These are phyloP conservation scores for Meloe dianella DNA, from an alignment of 2,888 invertebrate genomes.

Conservation along the genomic window DNA sequence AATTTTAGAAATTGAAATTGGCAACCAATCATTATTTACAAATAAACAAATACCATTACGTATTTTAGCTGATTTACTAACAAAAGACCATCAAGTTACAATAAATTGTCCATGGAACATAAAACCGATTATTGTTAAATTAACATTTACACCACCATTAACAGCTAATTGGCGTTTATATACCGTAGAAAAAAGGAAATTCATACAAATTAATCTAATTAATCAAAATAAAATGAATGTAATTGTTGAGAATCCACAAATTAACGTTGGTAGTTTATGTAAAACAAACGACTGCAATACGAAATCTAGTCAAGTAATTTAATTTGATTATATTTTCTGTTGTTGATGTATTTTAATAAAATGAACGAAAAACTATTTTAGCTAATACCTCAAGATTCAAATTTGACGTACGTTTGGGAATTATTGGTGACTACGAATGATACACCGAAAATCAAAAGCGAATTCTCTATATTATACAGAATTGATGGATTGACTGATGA, in stretches of 20 bases:
- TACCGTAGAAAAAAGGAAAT: slow-evolving; percentile 84
- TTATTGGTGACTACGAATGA: slow-evolving; percentile 55
- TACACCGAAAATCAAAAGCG: slow-evolving; percentile 64
- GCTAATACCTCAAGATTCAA: slow-evolving; percentile 76
- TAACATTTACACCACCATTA: slow-evolving; percentile 86
- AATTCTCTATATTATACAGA: slow-evolving; percentile 69
- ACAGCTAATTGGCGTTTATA: slow-evolving; percentile 80
- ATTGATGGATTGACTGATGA: slow-evolving; percentile 52
- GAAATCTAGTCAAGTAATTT: slow-evolving; percentile 54
- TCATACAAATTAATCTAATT: slow-evolving; percentile 77
- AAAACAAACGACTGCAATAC: slow-evolving; percentile 47
- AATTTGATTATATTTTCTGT: slow-evolving; percentile 9
- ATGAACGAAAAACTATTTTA: slow-evolving; percentile 57
- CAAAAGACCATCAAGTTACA: slow-evolving; percentile 69
- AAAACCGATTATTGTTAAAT: slow-evolving; percentile 72
- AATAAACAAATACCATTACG: slow-evolving; percentile 59
- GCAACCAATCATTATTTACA: slow-evolving; percentile 50
- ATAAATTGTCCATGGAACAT: slow-evolving; percentile 81
- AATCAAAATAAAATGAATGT: slow-evolving; percentile 61
- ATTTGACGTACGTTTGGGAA: slow-evolving; percentile 86
- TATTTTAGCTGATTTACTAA: slow-evolving; percentile 76
- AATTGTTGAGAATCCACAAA: slow-evolving; percentile 43
- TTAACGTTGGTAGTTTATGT: slow-evolving; percentile 46
- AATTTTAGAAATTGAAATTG: slow-evolving; percentile 60
- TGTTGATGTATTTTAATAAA: slow-evolving; percentile 11